phyloP scores from a whole-genome alignment of 2,113 vertebrate genomes.

The Limanda limanda region DNA sequence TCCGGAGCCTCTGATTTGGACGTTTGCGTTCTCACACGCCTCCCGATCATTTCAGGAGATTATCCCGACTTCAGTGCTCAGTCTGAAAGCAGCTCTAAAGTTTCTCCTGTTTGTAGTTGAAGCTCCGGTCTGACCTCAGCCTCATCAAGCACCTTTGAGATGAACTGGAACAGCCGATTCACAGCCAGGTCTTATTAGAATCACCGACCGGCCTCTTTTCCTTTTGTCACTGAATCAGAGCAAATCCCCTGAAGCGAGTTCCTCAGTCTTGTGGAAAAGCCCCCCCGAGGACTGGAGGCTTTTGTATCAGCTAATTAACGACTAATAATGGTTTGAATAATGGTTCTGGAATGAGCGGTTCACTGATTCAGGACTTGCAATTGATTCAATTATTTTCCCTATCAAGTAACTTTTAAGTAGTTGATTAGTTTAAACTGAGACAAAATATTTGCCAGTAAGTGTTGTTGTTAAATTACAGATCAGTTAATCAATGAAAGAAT shows the following conservation, averaged over 20 bases:
- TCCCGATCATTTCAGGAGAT: too few species aligned
- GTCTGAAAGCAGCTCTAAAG: too few species aligned
- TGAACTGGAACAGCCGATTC: not conserved
- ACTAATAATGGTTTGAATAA: not conserved
- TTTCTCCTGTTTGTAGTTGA: not conserved
- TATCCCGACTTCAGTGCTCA: too few species aligned
- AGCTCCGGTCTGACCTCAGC: not conserved
- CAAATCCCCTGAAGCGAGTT: not conserved
- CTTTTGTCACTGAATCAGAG: not conserved
- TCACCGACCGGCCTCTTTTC: slow-evolving; percentile 3
- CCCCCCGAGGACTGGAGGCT: not conserved
- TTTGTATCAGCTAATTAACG: not conserved
- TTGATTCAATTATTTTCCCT: not conserved
- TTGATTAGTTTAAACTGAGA: not conserved
- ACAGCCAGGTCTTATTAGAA: not conserved
- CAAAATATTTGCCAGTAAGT: too few species aligned
- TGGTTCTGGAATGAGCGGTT: not conserved
- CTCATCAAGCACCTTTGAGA: slow-evolving; percentile 3
- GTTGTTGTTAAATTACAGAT: too few species aligned
- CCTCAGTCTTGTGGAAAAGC: not conserved
- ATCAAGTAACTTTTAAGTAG: not conserved
- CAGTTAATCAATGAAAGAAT: not conserved
- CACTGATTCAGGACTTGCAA: not conserved
- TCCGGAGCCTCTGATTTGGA: too few species aligned
- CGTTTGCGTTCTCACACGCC: too few species aligned